Evolutionary conservation across 2,797 vertebrate species (phyloP).

Genomic region (Arctocebus calabarensis): DNA sequence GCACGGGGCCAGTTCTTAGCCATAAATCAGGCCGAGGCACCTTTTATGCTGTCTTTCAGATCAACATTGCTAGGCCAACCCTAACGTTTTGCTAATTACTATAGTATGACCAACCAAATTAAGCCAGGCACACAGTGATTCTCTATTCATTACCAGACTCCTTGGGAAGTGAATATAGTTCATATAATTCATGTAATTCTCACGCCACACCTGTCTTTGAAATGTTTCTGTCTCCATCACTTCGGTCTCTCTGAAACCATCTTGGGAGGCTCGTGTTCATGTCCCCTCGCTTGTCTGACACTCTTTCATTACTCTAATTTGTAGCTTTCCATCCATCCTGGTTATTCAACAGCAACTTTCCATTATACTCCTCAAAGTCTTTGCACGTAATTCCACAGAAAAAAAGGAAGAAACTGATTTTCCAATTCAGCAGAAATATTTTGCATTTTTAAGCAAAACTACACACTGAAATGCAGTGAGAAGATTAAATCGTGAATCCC

Average conservation of each 20-base stretch:
- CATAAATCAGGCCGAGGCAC: background rate
- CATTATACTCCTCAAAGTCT: background rate
- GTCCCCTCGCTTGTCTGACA: background rate
- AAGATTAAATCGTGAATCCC: slow-evolving; percentile 27
- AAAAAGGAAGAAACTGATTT: background rate
- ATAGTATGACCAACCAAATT: background rate
- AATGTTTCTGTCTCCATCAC: background rate
- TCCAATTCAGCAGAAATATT: slow-evolving; percentile 16
- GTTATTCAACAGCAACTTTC: slow-evolving; percentile 10
- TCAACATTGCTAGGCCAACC: background rate
- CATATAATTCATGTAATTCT: background rate
- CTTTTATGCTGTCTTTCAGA: background rate
- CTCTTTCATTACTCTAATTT: background rate
- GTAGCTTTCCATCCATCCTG: background rate
- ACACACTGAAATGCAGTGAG: background rate
- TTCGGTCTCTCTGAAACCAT: background rate
- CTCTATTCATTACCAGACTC: background rate
- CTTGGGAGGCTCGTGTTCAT: background rate
- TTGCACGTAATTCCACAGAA: slow-evolving; percentile 15
- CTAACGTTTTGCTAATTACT: background rate
- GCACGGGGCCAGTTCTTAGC: background rate
- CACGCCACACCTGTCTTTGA: background rate
- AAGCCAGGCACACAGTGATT: background rate
- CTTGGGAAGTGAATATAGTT: background rate
- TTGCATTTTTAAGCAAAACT: slow-evolving; percentile 26